Percentiles rank a stretch among this genome's conserved stretches.
phyloP scores from a whole-genome alignment of 2,888 invertebrate species.

The Podotricha telesiphe region DNA sequence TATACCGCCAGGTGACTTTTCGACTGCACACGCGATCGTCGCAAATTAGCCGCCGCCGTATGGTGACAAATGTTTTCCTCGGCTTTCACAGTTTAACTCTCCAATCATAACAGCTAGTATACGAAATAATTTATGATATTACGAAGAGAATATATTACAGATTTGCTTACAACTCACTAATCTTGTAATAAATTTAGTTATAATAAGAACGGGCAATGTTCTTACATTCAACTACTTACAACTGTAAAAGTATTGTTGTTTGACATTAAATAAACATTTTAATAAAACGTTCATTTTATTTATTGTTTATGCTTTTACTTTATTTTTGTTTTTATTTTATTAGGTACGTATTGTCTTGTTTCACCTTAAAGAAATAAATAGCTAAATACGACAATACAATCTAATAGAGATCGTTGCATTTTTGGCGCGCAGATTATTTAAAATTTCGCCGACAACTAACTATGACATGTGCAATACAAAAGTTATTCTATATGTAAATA shows the following conservation, averaged over 20 bases:
- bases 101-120: slow-evolving; percentile 46
- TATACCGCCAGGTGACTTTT: slow-evolving; percentile 59
- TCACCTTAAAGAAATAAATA: too few species aligned
- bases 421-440: neutral
- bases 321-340: neutral
- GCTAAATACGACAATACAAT: too few species aligned
- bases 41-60: slow-evolving; percentile 48
- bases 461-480: too few species aligned
- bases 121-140: slow-evolving; percentile 40
- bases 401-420: neutral
- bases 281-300: neutral
- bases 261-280: neutral
- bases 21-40: slow-evolving; percentile 49
- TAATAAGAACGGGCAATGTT: neutral
- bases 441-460: neutral
- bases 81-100: slow-evolving; percentile 41
- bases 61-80: slow-evolving; percentile 50
- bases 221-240: neutral
- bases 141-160: slow-evolving; percentile 23
- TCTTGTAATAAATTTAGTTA: slow-evolving; percentile 11
- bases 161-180: slow-evolving; percentile 11
- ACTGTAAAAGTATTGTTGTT: neutral
- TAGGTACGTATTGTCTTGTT: too few species aligned
- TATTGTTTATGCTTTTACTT: too few species aligned
- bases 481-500: too few species aligned